Percentiles rank a stretch among this genome's conserved stretches.
Evolutionary conservation across 2,797 vertebrate genomes (phyloP).

Genomic region (Siniperca scherzeri): DNA sequence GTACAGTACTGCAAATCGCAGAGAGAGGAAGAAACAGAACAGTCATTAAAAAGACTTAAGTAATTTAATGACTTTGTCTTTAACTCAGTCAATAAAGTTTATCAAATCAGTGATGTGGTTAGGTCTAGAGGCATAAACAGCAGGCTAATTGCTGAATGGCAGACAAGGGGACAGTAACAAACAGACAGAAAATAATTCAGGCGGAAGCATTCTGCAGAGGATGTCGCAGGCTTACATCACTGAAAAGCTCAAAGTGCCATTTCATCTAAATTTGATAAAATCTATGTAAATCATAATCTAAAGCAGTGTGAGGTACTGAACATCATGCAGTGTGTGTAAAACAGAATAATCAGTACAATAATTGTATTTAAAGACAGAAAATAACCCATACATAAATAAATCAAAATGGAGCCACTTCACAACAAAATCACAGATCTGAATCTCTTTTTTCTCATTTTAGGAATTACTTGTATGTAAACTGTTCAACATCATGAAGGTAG

Average conservation of each 20-base stretch:
- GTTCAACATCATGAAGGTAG: neutral
- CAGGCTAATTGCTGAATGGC: conserved; percentile 41
- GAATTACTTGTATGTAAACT: neutral
- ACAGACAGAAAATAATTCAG: conserved; percentile 34
- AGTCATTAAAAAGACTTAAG: conserved; percentile 44
- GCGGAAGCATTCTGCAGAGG: neutral
- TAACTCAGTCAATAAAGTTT: conserved; percentile 50
- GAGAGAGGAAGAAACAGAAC: conserved; percentile 18
- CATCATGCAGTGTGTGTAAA: neutral
- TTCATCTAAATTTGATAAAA: neutral
- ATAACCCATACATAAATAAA: neutral
- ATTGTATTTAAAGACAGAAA: neutral
- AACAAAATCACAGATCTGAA: neutral
- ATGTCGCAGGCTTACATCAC: conserved; percentile 4
- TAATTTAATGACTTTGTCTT: conserved; percentile 57
- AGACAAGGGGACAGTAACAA: conserved; percentile 34
- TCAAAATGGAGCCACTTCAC: neutral
- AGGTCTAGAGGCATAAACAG: conserved; percentile 47
- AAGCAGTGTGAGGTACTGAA: conserved; percentile 2
- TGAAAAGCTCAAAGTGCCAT: neutral
- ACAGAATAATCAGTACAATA: neutral
- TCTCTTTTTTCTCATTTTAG: neutral
- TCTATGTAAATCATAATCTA: neutral
- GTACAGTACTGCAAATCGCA: conserved; percentile 6
- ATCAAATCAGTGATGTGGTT: conserved; percentile 60